phyloP scores from a whole-genome alignment of 2,113 vertebrate species.

The Halcyon malimbica region DNA sequence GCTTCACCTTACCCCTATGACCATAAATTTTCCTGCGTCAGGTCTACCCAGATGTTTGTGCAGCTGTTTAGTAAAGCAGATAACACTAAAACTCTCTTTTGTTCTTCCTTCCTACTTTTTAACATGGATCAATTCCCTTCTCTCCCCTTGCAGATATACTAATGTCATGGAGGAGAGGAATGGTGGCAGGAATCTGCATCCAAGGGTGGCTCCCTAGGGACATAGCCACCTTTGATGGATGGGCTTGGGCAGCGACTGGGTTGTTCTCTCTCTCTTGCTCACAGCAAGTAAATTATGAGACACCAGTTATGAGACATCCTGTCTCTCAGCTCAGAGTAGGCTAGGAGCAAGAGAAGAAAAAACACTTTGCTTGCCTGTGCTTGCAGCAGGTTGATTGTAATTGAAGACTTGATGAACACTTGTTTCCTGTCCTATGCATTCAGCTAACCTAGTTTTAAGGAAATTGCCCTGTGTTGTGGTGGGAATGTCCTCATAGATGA shows the following conservation, averaged over 20 bases:
- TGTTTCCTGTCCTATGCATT: neutral
- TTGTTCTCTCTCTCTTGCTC: neutral
- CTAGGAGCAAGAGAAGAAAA: neutral
- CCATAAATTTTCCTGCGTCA: neutral
- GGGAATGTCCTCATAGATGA: neutral
- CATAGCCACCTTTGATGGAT: neutral
- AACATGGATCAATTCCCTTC: neutral
- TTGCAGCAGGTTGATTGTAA: neutral
- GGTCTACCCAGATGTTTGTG: neutral
- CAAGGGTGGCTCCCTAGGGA: neutral
- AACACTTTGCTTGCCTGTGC: neutral
- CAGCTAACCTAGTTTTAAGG: neutral
- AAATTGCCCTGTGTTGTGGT: neutral
- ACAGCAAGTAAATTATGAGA: neutral
- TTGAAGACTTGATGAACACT: neutral
- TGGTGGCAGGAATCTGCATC: neutral
- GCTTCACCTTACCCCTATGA: neutral
- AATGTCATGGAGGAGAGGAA: neutral
- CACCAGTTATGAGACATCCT: neutral
- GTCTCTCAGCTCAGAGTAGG: neutral
- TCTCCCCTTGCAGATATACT: neutral
- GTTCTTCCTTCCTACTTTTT: neutral
- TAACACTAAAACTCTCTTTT: neutral
- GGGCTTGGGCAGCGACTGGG: rapidly evolving
- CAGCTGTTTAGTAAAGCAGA: neutral